Percentiles rank a stretch among this genome's conserved stretches.
These are phyloP conservation scores for Ceratothoa steindachneri DNA, from an alignment of 2,888 invertebrate species.

Conservation along the genomic window DNA sequence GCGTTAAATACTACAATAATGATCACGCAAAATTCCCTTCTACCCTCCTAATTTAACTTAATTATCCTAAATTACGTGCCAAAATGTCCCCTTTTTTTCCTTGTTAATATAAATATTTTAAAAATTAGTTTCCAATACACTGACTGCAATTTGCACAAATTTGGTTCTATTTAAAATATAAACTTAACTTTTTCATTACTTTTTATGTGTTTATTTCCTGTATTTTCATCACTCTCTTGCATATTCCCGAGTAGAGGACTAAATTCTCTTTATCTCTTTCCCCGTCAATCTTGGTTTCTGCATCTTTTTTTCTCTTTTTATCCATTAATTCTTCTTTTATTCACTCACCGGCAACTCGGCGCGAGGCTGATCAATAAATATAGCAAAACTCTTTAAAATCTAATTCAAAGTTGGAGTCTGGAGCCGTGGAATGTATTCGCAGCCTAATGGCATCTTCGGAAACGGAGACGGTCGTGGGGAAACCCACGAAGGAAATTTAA, in stretches of 20 bases:
- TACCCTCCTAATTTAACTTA: not conserved
- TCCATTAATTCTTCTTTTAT: not conserved
- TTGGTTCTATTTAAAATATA: not conserved
- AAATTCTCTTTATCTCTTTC: not conserved
- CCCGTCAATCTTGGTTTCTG: not conserved
- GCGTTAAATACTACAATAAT: too few species aligned
- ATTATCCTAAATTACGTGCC: not conserved
- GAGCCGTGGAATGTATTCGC: not conserved
- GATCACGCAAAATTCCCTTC: too few species aligned
- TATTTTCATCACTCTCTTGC: too few species aligned
- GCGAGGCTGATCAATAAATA: not conserved
- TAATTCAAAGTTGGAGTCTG: slow-evolving; percentile 9
- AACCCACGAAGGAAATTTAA: too few species aligned
- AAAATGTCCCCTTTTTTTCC: not conserved
- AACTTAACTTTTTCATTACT: not conserved
- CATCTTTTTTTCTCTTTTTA: not conserved
- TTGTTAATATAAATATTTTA: not conserved
- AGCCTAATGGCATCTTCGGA: slow-evolving; percentile 12
- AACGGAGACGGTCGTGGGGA: not conserved
- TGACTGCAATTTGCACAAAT: not conserved
- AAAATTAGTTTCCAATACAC: not conserved
- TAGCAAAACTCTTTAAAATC: slow-evolving; percentile 12
- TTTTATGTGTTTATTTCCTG: too few species aligned
- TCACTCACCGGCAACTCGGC: slow-evolving; percentile 1
- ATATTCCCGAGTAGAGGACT: too few species aligned